Conservation (phyloP, 2,888 invertebrate genomes). For the Parascotia fuliginaria region DNA sequence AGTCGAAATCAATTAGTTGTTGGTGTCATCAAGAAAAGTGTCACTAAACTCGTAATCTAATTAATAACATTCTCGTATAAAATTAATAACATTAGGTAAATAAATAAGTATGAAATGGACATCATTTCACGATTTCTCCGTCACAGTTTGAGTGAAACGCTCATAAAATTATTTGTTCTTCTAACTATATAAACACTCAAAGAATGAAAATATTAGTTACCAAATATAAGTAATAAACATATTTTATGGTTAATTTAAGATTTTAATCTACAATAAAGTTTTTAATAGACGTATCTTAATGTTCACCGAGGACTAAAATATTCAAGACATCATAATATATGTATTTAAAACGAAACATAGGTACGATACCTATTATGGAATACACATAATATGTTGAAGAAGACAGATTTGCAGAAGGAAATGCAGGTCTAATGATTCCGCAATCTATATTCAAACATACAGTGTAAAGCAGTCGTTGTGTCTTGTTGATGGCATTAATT, state of each 20-base stretch:
- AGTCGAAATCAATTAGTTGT: conserved; percentile 49
- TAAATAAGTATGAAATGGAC: too few relatives aligned
- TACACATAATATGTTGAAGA: background rate
- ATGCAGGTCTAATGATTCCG: conserved; percentile 19
- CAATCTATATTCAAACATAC: conserved; percentile 36
- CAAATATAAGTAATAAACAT: conserved; percentile 1
- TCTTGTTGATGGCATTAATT: conserved; percentile 61
- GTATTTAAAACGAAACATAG: too few relatives aligned
- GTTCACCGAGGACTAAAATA: conserved; percentile 18
- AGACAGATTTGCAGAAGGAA: conserved; percentile 27
- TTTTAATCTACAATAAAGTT: conserved; percentile 28
- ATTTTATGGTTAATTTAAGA: conserved; percentile 19
- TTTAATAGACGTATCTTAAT: conserved; percentile 29
- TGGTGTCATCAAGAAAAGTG: conserved; percentile 47
- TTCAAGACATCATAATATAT: background rate
- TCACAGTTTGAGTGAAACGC: conserved; percentile 51
- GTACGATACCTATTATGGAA: background rate
- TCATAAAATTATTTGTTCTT: conserved; percentile 62
- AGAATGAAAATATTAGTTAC: conserved; percentile 37
- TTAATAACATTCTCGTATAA: too few relatives aligned
- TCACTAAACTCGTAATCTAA: conserved; percentile 49
- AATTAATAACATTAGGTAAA: too few relatives aligned
- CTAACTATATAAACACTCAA: conserved; percentile 57
- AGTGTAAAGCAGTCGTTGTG: conserved; percentile 47
- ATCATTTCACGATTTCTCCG: conserved; percentile 55